Evolutionary conservation across 2,888 invertebrate species (phyloP).

Genomic region (Lacanobia wlatinum): DNA sequence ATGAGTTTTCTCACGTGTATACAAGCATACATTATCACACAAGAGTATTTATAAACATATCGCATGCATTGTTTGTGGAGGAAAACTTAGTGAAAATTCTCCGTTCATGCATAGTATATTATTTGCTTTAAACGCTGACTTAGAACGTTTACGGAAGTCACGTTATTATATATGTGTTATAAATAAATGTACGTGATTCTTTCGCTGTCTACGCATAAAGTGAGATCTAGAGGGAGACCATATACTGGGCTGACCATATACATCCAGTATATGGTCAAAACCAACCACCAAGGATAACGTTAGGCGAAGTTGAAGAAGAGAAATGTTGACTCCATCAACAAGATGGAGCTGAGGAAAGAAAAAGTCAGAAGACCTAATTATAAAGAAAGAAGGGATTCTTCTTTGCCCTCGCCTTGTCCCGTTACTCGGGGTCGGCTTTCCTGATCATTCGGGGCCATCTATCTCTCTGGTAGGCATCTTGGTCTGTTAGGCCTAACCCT

Average conservation of each 20-base stretch:
- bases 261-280: not conserved
- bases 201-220: not conserved
- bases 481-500: too few species aligned
- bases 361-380: too few species aligned
- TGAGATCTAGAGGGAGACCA: not conserved
- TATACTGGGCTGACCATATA: not conserved
- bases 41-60: conserved; percentile 18
- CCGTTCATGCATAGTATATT: conserved; percentile 5
- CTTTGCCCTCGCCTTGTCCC: too few species aligned
- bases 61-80: conserved; percentile 20
- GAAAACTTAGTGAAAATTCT: conserved; percentile 44
- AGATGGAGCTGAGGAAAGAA: too few species aligned
- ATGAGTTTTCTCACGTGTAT: conserved; percentile 17
- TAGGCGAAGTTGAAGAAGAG: not conserved
- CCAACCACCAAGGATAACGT: too few species aligned
- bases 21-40: conserved; percentile 1
- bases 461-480: too few species aligned
- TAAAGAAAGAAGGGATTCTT: too few species aligned
- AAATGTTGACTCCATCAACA: too few species aligned
- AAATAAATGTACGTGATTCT: not conserved
- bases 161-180: not conserved
- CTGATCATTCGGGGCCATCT: too few species aligned
- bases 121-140: conserved; percentile 6
- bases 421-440: too few species aligned
- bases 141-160: not conserved